These are phyloP conservation scores for Corythoichthys intestinalis DNA, from an alignment of 2,113 vertebrate species.

Conservation along the genomic window DNA sequence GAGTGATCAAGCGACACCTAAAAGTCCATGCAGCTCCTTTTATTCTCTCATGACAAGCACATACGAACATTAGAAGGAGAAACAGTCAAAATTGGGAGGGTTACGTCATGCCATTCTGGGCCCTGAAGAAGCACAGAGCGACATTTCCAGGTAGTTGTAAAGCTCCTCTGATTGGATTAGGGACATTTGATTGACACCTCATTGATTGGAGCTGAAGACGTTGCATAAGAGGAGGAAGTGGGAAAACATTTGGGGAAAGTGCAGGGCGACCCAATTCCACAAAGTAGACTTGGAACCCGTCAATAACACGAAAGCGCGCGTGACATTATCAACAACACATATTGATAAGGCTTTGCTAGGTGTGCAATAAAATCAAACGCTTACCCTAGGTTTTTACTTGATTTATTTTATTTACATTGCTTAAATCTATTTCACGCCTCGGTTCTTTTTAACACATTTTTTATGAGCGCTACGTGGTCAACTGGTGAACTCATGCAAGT, in stretches of 20 bases:
- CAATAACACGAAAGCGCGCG: slow-evolving; percentile 12
- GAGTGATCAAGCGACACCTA: background rate
- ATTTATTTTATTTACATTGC: background rate
- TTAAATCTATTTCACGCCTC: slow-evolving; percentile 12
- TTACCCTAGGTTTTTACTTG: no score
- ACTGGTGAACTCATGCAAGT: background rate
- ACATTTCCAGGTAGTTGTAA: slow-evolving; percentile 45
- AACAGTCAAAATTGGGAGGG: slow-evolving; percentile 27
- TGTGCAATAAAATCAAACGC: background rate
- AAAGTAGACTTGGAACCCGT: slow-evolving; percentile 26
- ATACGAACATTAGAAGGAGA: slow-evolving; percentile 44
- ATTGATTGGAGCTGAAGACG: slow-evolving; percentile 40
- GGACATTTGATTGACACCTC: slow-evolving; percentile 41
- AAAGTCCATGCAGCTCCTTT: slow-evolving; percentile 57
- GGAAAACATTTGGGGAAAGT: slow-evolving; percentile 8
- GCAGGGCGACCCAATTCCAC: background rate
- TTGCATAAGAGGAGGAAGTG: slow-evolving; percentile 46
- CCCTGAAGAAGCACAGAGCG: slow-evolving; percentile 23
- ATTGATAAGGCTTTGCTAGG: slow-evolving; percentile 55
- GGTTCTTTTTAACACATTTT: background rate
- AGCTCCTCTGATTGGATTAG: slow-evolving; percentile 63
- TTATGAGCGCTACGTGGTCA: background rate
- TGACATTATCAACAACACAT: slow-evolving; percentile 25
- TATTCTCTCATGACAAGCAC: slow-evolving; percentile 61
- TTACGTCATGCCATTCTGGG: no score